Percentiles rank a stretch among this genome's conserved stretches.
phyloP scores from a whole-genome alignment of 2,797 vertebrate species.

The Catostomus latipinnis region DNA sequence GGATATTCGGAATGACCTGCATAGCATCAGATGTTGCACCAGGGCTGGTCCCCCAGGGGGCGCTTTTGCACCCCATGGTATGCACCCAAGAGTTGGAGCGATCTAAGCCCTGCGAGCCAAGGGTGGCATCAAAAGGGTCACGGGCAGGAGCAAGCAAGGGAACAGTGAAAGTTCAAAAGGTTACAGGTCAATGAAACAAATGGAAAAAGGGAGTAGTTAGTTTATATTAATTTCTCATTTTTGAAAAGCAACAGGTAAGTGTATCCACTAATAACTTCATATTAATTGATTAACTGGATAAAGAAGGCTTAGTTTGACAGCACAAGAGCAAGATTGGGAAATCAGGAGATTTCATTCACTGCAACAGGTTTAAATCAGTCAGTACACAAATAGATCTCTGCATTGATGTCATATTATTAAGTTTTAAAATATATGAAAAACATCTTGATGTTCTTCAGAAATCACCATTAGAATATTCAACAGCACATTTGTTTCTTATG shows the following conservation, averaged over 20 bases:
- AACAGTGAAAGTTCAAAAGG: slow-evolving; percentile 80
- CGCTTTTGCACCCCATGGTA: slow-evolving; percentile 98
- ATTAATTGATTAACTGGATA: slow-evolving; percentile 59
- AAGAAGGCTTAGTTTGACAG: slow-evolving; percentile 62
- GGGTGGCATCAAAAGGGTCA: slow-evolving; percentile 81
- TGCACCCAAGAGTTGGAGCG: slow-evolving; percentile 99
- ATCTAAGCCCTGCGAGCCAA: slow-evolving; percentile 92
- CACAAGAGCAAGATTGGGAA: slow-evolving; percentile 62
- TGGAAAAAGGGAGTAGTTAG: slow-evolving; percentile 56
- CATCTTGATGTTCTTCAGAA: not conserved
- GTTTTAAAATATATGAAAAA: not conserved
- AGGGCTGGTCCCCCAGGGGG: slow-evolving; percentile 98
- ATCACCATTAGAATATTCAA: not conserved
- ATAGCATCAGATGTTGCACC: slow-evolving; percentile 95
- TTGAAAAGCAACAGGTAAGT: slow-evolving; percentile 38
- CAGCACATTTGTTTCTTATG: not conserved
- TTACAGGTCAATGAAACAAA: slow-evolving; percentile 58
- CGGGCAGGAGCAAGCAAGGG: slow-evolving; percentile 70
- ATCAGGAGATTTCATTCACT: slow-evolving; percentile 65
- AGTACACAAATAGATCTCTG: not conserved
- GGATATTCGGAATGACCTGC: slow-evolving; percentile 89
- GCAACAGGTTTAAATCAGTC: slow-evolving; percentile 14
- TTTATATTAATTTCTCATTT: slow-evolving; percentile 62
- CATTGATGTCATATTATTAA: not conserved
- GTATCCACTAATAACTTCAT: slow-evolving; percentile 25